Evolutionary conservation across 2,113 vertebrate species (phyloP).

Genomic region (Eudyptes chrysolophus): DNA sequence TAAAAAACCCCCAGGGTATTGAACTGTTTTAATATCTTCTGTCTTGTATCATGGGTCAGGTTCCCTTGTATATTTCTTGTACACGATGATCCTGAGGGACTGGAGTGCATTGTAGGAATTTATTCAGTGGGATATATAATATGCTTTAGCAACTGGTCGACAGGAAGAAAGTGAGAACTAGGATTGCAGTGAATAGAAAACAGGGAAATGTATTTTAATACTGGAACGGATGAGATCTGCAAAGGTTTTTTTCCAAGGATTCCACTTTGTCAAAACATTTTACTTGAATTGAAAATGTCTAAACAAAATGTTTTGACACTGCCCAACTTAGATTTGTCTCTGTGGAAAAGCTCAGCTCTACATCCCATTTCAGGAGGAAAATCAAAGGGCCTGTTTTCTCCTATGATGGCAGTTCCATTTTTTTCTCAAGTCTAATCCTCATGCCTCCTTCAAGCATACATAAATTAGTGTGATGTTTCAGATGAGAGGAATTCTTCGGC

Average conservation of each 20-base stretch:
- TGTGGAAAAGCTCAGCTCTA: neutral
- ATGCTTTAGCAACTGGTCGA: neutral
- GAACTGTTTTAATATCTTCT: neutral
- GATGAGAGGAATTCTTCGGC: neutral
- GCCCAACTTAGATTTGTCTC: neutral
- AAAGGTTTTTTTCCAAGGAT: neutral
- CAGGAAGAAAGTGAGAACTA: neutral
- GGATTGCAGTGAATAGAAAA: neutral
- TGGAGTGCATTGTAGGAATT: neutral
- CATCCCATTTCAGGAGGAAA: neutral
- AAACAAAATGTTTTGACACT: conserved; percentile 15
- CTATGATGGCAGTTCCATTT: neutral
- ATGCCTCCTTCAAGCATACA: neutral
- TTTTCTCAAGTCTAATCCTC: neutral
- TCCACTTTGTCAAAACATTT: conserved; percentile 30
- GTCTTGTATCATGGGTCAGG: neutral
- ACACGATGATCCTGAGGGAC: neutral
- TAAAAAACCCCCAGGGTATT: fast-evolving
- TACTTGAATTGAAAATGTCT: neutral
- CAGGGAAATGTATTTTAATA: neutral
- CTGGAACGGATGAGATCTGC: neutral
- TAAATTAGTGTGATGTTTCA: neutral
- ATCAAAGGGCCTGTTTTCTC: neutral
- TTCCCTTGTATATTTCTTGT: neutral
- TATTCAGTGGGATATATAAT: neutral